phyloP scores from a whole-genome alignment of 2,797 vertebrate genomes.

The Channallabes apus region DNA sequence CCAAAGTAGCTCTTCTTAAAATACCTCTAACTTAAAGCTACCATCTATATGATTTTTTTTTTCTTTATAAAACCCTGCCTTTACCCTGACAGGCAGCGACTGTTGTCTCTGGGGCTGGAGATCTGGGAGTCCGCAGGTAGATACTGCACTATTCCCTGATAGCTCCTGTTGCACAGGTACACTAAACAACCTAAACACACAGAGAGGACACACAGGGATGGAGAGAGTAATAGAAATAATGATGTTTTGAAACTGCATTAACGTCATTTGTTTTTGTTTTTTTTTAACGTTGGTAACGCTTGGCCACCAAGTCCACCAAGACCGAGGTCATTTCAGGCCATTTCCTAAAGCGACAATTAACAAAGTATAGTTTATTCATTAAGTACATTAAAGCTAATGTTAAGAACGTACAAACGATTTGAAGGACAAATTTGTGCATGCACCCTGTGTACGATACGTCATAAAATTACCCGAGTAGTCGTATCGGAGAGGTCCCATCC shows the following conservation, averaged over 20 bases:
- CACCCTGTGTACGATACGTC: background rate
- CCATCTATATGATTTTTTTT: background rate
- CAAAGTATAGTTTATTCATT: background rate
- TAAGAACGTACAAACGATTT: background rate
- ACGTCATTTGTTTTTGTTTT: background rate
- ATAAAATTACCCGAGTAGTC: constrained; percentile 76
- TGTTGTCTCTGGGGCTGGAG: constrained; percentile 80
- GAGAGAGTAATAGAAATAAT: background rate
- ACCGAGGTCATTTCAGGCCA: background rate
- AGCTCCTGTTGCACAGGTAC: constrained; percentile 80
- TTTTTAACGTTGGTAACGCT: background rate
- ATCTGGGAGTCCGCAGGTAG: constrained; percentile 72
- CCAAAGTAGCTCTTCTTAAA: background rate
- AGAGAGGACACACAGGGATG: constrained; percentile 6
- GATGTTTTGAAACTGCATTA: background rate
- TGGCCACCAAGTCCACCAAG: background rate
- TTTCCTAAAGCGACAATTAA: background rate
- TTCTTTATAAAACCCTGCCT: constrained; percentile 2
- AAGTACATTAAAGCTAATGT: background rate
- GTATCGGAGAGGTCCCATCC: constrained; percentile 83
- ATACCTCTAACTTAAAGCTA: background rate
- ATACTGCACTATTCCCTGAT: constrained; percentile 79
- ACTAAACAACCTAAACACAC: constrained; percentile 72
- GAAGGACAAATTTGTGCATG: background rate
- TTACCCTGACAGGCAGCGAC: constrained; percentile 83